These are phyloP conservation scores for Cylindroiulus punctatus DNA, from an alignment of 2,888 invertebrate species.

Conservation along the genomic window DNA sequence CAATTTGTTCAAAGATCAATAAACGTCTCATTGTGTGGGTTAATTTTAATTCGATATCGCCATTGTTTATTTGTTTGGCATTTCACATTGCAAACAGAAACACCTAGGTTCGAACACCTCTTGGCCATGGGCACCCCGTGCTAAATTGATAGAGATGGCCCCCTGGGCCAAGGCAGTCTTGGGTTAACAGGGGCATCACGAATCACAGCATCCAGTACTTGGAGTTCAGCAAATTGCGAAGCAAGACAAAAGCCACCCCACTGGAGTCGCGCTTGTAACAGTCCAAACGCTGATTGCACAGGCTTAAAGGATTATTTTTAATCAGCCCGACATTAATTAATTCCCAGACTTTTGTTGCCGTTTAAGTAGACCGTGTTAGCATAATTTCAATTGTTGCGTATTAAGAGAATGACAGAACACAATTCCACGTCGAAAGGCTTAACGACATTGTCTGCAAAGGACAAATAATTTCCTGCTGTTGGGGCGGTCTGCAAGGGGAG, in stretches of 20 bases:
- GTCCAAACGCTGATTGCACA: slow-evolving; percentile 18
- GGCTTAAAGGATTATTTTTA: slow-evolving; percentile 18
- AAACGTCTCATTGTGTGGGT: too few relatives aligned
- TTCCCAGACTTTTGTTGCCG: slow-evolving; percentile 11
- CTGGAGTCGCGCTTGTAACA: background rate
- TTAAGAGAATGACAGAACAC: slow-evolving; percentile 11
- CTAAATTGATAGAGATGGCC: background rate
- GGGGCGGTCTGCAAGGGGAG: background rate
- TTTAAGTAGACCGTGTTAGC: slow-evolving; percentile 18
- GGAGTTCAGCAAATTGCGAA: background rate
- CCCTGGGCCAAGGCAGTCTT: background rate
- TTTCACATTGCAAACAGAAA: too few relatives aligned
- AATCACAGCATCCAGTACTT: background rate
- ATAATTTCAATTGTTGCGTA: slow-evolving; percentile 18
- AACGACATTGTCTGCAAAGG: slow-evolving; percentile 1
- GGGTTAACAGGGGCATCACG: background rate
- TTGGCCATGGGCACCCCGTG: background rate
- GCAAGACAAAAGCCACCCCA: background rate
- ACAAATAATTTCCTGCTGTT: background rate
- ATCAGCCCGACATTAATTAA: slow-evolving; percentile 18
- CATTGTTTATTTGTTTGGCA: too few relatives aligned
- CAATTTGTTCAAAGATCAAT: too few relatives aligned
- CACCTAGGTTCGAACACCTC: background rate
- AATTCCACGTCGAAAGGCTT: slow-evolving; percentile 9
- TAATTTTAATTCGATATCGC: too few relatives aligned